A percentile compares a stretch with the other conserved stretches of the same genome.
phyloP scores from a whole-genome alignment of 2,797 vertebrate species.

The Dipus sagitta region DNA sequence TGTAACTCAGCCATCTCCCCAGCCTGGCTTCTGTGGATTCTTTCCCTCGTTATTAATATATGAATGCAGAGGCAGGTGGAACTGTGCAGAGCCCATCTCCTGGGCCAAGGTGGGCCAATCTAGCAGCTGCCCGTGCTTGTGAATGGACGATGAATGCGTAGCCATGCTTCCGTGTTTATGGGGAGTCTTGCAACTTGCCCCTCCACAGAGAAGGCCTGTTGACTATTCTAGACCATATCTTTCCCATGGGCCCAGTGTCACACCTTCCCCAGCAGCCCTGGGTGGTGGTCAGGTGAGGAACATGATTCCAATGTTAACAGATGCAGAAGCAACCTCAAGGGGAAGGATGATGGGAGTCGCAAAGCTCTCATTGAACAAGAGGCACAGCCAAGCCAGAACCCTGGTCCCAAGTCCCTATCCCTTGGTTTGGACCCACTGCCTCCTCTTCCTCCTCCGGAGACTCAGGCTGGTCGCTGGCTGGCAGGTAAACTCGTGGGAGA shows the following conservation, averaged over 20 bases:
- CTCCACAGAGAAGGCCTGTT: not conserved
- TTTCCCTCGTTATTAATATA: not conserved
- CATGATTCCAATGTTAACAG: not conserved
- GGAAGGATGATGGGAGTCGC: fast-evolving
- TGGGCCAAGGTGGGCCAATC: not conserved
- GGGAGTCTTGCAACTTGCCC: not conserved
- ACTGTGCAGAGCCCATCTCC: not conserved
- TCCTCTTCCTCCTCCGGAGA: not conserved
- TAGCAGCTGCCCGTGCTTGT: not conserved
- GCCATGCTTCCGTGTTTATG: fast-evolving
- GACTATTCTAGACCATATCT: not conserved
- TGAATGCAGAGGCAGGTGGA: not conserved
- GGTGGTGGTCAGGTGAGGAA: not conserved
- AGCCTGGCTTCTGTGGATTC: not conserved
- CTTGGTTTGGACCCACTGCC: not conserved
- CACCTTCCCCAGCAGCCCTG: fast-evolving
- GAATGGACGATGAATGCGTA: not conserved
- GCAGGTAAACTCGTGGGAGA: not conserved
- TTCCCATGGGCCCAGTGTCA: not conserved
- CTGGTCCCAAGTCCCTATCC: not conserved
- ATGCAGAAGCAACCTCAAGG: not conserved
- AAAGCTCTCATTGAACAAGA: not conserved
- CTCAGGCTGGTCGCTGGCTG: not conserved
- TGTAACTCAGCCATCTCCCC: too few relatives aligned
- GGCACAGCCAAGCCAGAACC: not conserved